phyloP scores from a whole-genome alignment of 2,797 vertebrate genomes.

The Gallinago nigripennis region DNA sequence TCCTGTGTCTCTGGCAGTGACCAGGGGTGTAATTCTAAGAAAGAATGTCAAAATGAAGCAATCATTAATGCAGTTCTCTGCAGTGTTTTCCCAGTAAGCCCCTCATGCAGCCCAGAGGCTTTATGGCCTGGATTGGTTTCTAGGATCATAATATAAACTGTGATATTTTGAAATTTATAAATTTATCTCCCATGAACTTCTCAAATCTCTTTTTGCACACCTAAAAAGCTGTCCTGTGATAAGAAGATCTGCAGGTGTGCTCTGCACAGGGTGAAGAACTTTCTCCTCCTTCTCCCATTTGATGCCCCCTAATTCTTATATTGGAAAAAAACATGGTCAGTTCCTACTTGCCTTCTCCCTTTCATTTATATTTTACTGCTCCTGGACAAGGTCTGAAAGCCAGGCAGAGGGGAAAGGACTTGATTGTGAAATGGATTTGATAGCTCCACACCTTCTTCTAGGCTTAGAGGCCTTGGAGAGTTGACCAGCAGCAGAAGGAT shows the following conservation, averaged over 20 bases:
- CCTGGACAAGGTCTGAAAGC: background rate
- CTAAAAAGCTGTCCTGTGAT: background rate
- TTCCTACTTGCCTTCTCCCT: background rate
- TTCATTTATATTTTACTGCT: background rate
- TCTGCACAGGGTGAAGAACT: background rate
- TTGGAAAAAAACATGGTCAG: fast-evolving
- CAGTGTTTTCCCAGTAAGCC: background rate
- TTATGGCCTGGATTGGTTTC: background rate
- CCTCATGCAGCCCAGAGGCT: background rate
- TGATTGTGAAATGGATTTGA: background rate
- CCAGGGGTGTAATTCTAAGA: background rate
- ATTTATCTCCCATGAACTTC: background rate
- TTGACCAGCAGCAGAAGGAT: background rate
- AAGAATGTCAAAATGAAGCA: background rate
- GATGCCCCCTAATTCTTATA: background rate
- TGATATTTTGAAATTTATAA: background rate
- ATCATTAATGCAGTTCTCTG: background rate
- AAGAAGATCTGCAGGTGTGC: background rate
- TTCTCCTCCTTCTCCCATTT: background rate
- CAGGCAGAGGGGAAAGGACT: background rate
- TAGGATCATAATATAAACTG: background rate
- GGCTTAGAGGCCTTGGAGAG: background rate
- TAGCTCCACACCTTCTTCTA: background rate
- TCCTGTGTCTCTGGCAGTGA: background rate
- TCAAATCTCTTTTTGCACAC: background rate